phyloP scores from a whole-genome alignment of 2,888 invertebrate species.

The Meganola albula region DNA sequence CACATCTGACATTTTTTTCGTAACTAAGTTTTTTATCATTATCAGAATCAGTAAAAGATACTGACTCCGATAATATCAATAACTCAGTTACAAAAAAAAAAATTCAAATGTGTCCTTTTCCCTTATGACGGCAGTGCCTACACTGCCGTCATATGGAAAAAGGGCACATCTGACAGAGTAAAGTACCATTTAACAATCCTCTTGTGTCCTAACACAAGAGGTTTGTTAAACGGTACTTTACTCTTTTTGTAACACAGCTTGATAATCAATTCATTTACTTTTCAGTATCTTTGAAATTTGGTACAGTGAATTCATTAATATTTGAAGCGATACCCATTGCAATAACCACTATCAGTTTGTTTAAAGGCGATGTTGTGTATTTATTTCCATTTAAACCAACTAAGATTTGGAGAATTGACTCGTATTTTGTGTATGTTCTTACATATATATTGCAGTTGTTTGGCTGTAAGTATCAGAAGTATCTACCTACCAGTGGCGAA shows the following conservation, averaged over 20 bases:
- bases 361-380: conserved; percentile 11
- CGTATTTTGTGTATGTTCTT: conserved; percentile 5
- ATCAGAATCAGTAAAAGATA: too few relatives aligned
- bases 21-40: too few relatives aligned
- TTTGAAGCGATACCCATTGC: conserved; percentile 19
- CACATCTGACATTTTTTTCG: too few relatives aligned
- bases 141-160: too few relatives aligned
- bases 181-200: too few relatives aligned
- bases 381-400: conserved; percentile 19
- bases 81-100: too few relatives aligned
- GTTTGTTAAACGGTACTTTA: too few relatives aligned
- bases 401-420: conserved; percentile 14
- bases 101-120: too few relatives aligned
- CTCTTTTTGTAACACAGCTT: background rate
- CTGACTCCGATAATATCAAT: too few relatives aligned
- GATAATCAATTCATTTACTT: conserved; percentile 1
- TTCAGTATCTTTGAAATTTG: conserved; percentile 22
- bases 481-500: background rate
- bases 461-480: conserved; percentile 15
- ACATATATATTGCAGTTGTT: conserved; percentile 18
- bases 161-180: too few relatives aligned
- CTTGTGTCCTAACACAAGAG: too few relatives aligned
- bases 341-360: conserved; percentile 8
- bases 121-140: too few relatives aligned
- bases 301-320: conserved; percentile 8